Evolutionary conservation across 2,797 vertebrate genomes (phyloP).

Genomic region (Sebastes iracundus): DNA sequence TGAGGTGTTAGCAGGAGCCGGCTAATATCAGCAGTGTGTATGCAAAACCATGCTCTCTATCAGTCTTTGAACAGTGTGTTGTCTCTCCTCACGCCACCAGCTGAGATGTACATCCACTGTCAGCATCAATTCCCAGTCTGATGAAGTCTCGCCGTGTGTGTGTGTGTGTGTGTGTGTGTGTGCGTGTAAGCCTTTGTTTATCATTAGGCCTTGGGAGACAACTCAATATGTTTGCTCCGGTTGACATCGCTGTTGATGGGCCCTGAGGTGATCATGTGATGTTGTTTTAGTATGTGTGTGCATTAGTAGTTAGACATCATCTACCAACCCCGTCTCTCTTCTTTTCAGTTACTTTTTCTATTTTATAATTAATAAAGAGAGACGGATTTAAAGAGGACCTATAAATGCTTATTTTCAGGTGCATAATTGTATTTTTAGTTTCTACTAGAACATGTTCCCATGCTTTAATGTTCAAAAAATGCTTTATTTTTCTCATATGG

Average conservation of each 20-base stretch:
- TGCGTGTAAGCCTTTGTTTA: slow-evolving; percentile 48
- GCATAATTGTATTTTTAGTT: too few species aligned
- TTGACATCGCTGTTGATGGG: slow-evolving; percentile 53
- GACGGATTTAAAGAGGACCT: not conserved
- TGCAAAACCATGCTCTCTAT: slow-evolving; percentile 70
- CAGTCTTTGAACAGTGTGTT: slow-evolving; percentile 65
- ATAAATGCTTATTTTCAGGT: too few species aligned
- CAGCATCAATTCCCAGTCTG: slow-evolving; percentile 53
- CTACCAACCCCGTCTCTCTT: not conserved
- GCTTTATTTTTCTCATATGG: too few species aligned
- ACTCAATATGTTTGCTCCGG: slow-evolving; percentile 48
- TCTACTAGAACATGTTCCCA: too few species aligned
- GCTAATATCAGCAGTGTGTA: slow-evolving; percentile 67
- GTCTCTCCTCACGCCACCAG: slow-evolving; percentile 55
- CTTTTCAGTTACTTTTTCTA: not conserved
- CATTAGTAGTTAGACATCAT: slow-evolving; percentile 14
- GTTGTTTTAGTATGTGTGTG: slow-evolving; percentile 30
- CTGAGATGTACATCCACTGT: slow-evolving; percentile 61
- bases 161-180: not conserved
- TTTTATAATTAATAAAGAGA: not conserved
- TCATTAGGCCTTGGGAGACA: slow-evolving; percentile 48
- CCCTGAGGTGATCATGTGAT: slow-evolving; percentile 43
- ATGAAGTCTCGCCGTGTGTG: slow-evolving; percentile 11
- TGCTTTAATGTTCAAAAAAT: too few species aligned
- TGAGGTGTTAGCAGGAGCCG: slow-evolving; percentile 43